Evolutionary conservation across 2,113 vertebrate genomes (phyloP).

Genomic region (Axis porcinus): DNA sequence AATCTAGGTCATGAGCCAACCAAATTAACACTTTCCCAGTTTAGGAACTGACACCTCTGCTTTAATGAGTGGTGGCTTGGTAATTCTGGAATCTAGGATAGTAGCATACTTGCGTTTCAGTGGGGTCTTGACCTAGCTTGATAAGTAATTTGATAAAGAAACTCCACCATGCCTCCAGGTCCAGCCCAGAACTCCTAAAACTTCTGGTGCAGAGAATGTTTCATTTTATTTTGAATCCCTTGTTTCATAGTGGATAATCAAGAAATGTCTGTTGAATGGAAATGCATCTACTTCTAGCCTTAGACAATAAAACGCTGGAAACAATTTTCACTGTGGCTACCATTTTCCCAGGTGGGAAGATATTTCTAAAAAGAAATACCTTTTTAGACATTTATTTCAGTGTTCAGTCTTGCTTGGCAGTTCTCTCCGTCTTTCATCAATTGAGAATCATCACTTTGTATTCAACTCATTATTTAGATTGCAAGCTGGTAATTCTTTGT

Average conservation of each 20-base stretch:
- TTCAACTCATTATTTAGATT: background rate
- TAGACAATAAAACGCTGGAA: background rate
- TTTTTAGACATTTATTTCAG: background rate
- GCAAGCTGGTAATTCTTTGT: background rate
- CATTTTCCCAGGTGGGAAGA: background rate
- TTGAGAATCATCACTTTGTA: background rate
- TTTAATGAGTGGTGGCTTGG: background rate
- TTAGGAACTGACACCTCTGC: background rate
- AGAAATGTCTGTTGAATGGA: background rate
- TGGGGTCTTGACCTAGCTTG: background rate
- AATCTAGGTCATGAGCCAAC: background rate
- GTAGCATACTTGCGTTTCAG: background rate
- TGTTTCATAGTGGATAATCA: background rate
- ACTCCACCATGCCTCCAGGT: no score
- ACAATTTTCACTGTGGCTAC: background rate
- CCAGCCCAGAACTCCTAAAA: background rate
- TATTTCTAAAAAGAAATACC: background rate
- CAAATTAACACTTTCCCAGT: background rate
- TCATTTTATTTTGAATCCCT: background rate
- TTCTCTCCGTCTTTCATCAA: background rate
- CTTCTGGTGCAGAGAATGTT: background rate
- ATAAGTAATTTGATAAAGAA: background rate
- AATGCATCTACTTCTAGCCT: background rate
- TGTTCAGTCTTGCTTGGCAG: background rate
- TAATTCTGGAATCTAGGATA: background rate